phyloP scores from a whole-genome alignment of 2,888 invertebrate genomes.

The Allophyes oxyacanthae region DNA sequence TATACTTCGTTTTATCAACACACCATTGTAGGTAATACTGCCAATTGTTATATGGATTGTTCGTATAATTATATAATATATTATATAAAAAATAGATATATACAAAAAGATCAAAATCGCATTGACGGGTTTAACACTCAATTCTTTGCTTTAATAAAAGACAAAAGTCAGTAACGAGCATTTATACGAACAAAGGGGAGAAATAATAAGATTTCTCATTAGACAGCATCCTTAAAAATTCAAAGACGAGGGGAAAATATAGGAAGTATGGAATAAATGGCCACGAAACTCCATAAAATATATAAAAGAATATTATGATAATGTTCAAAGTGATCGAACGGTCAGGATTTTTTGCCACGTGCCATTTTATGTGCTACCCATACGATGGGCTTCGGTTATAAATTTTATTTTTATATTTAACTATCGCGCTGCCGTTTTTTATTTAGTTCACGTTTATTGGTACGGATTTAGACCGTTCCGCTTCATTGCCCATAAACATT shows the following conservation, averaged over 20 bases:
- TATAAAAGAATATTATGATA: conserved; percentile 27
- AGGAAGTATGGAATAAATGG: conserved; percentile 1
- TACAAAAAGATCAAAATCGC: too few species aligned
- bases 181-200: conserved; percentile 12
- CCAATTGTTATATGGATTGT: too few species aligned
- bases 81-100: too few species aligned
- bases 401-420: conserved; percentile 40
- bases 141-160: background rate
- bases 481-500: conserved; percentile 48
- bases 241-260: conserved; percentile 2
- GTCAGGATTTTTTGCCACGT: conserved; percentile 25
- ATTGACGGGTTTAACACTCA: background rate
- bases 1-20: conserved; percentile 7
- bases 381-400: conserved; percentile 18
- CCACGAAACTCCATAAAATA: conserved; percentile 18
- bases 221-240: conserved; percentile 16
- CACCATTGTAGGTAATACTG: too few species aligned
- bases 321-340: conserved; percentile 28
- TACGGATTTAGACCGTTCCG: conserved; percentile 35
- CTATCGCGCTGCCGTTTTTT: conserved; percentile 38
- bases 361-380: conserved; percentile 19
- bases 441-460: conserved; percentile 41
- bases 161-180: conserved; percentile 13
- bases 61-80: background rate
- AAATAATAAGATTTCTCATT: conserved; percentile 19